Evolutionary conservation across 30 jellyfish, hydroid and myxozoan species (phyloP), one percentile per base, ranked within the genome.

Genomic region (Mastigias papua): DNA sequence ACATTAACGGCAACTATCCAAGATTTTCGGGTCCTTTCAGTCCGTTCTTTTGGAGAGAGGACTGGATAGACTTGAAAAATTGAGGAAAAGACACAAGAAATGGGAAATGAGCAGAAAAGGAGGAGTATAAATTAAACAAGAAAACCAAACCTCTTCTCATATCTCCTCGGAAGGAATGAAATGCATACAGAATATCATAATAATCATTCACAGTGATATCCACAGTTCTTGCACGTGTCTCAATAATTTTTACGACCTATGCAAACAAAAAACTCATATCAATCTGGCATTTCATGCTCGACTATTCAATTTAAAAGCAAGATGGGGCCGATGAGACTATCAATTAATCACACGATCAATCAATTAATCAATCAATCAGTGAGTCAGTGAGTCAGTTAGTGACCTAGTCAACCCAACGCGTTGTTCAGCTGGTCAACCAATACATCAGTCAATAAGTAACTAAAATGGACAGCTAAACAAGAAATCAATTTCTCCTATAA

Each of bases 171-270:
- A 88, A 69, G 57, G 84, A 76, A 70, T 94, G 97, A 65, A 76
- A 94, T 0, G 98, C 92, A 78, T 82, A 94, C 9, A 94, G 88
- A n/a, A 94, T 83, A 78, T 94, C 98, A 70, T 94, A 94, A 49
- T 88, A 94, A 37, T 89, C 90, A 80, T 94, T 94, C 33, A 94
- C 86, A 3, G 97, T 94, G 20, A 94, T 82, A 60, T 94, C 98
- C 61, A 86, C 93, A 51, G 98, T 88, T 28, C 98, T 87, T 51
- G 98, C 98, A 34, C 98, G 61, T 31, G 95, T 82, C 65, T 94
- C 97, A 15, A 94, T 88, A 17, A 94, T 88, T 58, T 69, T 81
- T 25, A 94, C 96, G 26, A 89, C 98, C 98, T 94, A 58, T n/a
- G 76, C 49, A 35, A n/a, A 73, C 6, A 42, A 17, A 42, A 31